Base-by-base conservation (phyloP, 2,888 invertebrate genomes). In the Zootermopsis nevadensis region DNA sequence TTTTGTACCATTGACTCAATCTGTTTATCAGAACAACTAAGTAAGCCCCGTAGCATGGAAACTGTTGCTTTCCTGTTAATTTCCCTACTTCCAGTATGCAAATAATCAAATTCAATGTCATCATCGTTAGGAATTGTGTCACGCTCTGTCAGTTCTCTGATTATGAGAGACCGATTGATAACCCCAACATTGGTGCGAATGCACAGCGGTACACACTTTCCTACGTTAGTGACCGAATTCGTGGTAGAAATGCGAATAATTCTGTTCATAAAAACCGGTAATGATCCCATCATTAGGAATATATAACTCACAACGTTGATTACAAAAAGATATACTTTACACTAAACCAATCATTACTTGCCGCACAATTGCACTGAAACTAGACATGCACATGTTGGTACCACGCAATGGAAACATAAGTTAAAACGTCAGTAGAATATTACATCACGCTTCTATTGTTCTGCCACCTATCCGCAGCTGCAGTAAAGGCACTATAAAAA, bases 11-110 rank as follows among this genome's bases (percentile, higher is more conserved):
- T 27, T 27, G n/a, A 27, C 15, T 27, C 27, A n/a, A 27, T 7
- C n/a, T 60, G 2, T n/a, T 60, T 60, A 27, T 6, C 8, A 27
- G 60, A 10, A 15, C 10, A 27, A 4, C 27, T 27, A 60, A 60
- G 12, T 27, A 60, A 60, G 7, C n/a, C 60, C 27, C 8, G n/a
- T 27, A 60, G 27, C n/a, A 27, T 27, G 2, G 60, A 60, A 60
- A 60, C n/a, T 60, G 60, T n/a, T 60, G n/a, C 60, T n/a, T n/a
- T n/a, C 60, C n/a, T 60, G 60, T 60, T 60, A 60, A 4, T n/a
- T 27, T 60, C 60, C 10, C 27, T 60, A 8, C 27, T 15, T 7
- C 27, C n/a, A n/a, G 7, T 27, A n/a, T 7, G 12, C 12, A 12
- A 6, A 60, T 60, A n/a, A n/a, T 60, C 27, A n/a, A 60, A 6